Evolutionary conservation across 2,888 invertebrate species (phyloP).

Genomic region (Pasiphila rectangulata): DNA sequence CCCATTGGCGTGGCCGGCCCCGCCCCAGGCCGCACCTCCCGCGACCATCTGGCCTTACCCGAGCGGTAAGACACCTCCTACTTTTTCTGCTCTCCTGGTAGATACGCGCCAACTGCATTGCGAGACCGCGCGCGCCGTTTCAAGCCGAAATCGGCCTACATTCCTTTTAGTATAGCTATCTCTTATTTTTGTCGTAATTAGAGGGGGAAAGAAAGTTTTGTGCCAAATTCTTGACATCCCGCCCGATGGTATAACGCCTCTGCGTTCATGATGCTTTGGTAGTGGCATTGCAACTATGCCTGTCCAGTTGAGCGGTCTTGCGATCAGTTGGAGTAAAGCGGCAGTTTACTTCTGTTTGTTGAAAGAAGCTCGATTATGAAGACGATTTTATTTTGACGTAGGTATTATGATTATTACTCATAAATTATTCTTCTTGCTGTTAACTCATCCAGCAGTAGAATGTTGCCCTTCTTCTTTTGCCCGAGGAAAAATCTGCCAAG

Average conservation of each 20-base stretch:
- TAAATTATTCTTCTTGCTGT: too few species aligned
- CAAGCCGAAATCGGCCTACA: slow-evolving; percentile 24
- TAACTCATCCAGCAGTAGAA: too few species aligned
- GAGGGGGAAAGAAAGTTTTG: slow-evolving; percentile 38
- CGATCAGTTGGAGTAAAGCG: slow-evolving; percentile 37
- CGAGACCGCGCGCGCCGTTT: slow-evolving; percentile 58
- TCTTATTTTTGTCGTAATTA: slow-evolving; percentile 26
- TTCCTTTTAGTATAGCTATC: slow-evolving; percentile 19
- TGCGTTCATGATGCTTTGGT: slow-evolving; percentile 68
- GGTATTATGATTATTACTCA: slow-evolving; percentile 4
- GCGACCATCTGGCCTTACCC: slow-evolving; percentile 92
- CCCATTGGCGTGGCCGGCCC: slow-evolving; percentile 80
- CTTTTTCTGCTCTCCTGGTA: slow-evolving; percentile 71
- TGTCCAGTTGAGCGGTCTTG: slow-evolving; percentile 52
- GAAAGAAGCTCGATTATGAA: background rate
- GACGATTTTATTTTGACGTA: slow-evolving; percentile 10
- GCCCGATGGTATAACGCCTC: slow-evolving; percentile 51
- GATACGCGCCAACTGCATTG: slow-evolving; percentile 79
- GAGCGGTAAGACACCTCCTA: slow-evolving; percentile 81
- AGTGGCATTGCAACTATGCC: slow-evolving; percentile 67
- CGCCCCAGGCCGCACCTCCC: slow-evolving; percentile 80
- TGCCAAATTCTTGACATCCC: slow-evolving; percentile 44
- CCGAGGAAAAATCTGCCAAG: too few species aligned
- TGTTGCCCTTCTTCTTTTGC: too few species aligned
- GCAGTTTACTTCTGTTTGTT: background rate